Base-by-base conservation (phyloP, 2,888 invertebrate genomes). In the Cecidostiba fungosa region DNA sequence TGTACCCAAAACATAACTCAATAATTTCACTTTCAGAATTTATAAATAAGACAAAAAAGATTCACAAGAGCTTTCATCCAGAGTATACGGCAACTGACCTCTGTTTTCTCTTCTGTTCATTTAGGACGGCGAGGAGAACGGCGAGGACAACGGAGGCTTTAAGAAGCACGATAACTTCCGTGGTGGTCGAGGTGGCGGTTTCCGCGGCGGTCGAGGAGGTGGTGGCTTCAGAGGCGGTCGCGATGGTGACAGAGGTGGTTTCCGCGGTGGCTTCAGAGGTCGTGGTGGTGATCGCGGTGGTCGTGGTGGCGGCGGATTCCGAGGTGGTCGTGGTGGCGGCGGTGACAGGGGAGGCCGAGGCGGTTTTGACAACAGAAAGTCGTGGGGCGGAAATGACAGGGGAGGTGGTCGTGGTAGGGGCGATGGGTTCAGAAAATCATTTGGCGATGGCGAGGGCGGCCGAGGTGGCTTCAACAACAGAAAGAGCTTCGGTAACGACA, bases 391-490 rank as follows among this genome's bases (percentile, higher is more conserved):
- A 1, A 86, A 85, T 8, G 87, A 87, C 36, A 82, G 87, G 14
- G 92, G 91, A 19, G 92, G 92, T 74, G 90, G 90, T 54, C 90
- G 91, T n/a, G 91, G 90, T 62, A 90, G 90, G 23, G 90, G 89
- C 26, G 72, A 72, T 39, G 91, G 88, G 84, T 90, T 87, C 77
- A 89, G 91, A 82, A 91, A 89, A 77, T 91, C 92, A 32, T 90
- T 92, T 88, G 90, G 91, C n/a, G 90, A 87, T 32, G 92, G 91
- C 19, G 86, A 90, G 39, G 89, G 89, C 39, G 88, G 89, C n/a
- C 88, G 91, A n/a, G 88, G 90, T 6, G 87, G 90, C 12, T 89
- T 91, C 1, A 95, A 94, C 89, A 95, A 94, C 62, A 90, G 90
- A 77, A 91, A 89, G 87, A 92, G 92, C 3, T 92, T 92, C 79